These are phyloP conservation scores for Shargacucullia verbasci DNA, from an alignment of 2,888 invertebrate genomes.

Conservation along the genomic window DNA sequence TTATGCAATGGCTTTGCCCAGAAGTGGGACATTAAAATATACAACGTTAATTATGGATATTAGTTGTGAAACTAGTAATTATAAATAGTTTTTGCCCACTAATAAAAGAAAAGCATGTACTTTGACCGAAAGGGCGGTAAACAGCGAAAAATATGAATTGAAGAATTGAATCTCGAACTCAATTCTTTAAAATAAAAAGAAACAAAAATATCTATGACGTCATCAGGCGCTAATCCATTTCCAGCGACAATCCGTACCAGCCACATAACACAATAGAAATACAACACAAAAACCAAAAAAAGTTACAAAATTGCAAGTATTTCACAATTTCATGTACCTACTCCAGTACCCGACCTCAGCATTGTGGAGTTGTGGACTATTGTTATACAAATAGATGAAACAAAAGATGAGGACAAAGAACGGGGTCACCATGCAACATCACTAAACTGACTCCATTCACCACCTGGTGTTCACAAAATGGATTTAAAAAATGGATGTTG, in stretches of 20 bases:
- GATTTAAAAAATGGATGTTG: constrained; percentile 38
- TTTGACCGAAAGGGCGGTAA: no score
- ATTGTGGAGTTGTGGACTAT: constrained; percentile 33
- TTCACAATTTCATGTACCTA: constrained; percentile 22
- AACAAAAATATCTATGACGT: constrained; percentile 9
- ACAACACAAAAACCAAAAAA: constrained; percentile 16
- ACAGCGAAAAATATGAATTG: no score
- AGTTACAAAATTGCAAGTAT: constrained; percentile 16
- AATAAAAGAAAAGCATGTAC: no score
- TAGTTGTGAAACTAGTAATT: no score
- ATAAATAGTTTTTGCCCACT: no score
- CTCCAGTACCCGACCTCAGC: constrained; percentile 3
- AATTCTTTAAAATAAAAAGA: no score
- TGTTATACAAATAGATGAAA: constrained; percentile 44
- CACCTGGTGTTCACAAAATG: constrained; percentile 42
- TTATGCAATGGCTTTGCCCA: no score
- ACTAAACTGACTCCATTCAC: constrained; percentile 28
- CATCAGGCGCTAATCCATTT: constrained; percentile 7
- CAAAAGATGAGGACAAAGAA: constrained; percentile 33
- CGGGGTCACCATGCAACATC: constrained; percentile 46
- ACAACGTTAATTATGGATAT: no score
- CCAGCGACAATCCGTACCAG: neutral
- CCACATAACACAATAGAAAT: constrained; percentile 16
- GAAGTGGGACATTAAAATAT: no score
- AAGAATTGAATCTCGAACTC: no score